Evolutionary conservation across 2,888 invertebrate genomes (phyloP).

Genomic region (Leptinotarsa rubiginosa): DNA sequence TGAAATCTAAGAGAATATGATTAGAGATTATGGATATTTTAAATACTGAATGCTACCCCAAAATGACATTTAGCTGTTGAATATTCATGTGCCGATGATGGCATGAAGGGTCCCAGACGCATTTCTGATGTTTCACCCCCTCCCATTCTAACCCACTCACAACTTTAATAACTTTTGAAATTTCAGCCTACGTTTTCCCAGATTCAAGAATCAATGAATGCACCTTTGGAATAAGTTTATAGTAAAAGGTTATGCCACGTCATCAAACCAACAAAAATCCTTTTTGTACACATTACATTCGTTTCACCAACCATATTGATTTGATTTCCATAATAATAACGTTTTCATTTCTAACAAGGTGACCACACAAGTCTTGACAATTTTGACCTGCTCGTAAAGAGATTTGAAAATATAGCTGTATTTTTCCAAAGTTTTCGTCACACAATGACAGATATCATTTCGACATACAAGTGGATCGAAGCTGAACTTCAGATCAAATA

Average conservation of each 20-base stretch:
- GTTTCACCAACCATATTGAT: neutral
- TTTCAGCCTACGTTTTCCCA: constrained; percentile 28
- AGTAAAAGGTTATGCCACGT: neutral
- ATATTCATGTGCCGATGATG: constrained; percentile 61
- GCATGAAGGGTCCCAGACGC: constrained; percentile 55
- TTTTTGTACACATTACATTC: neutral
- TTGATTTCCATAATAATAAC: too few relatives aligned
- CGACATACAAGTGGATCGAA: too few relatives aligned
- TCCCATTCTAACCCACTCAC: constrained; percentile 38
- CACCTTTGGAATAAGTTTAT: constrained; percentile 14
- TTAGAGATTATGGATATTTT: constrained; percentile 63
- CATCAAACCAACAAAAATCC: neutral
- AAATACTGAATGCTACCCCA: constrained; percentile 59
- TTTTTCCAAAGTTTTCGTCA: too few relatives aligned
- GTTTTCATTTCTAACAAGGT: too few relatives aligned
- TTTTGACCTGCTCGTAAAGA: too few relatives aligned
- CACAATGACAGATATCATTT: too few relatives aligned
- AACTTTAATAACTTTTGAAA: constrained; percentile 51
- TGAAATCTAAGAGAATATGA: constrained; percentile 60
- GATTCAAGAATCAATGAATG: constrained; percentile 13
- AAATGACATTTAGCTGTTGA: constrained; percentile 61
- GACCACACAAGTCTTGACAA: too few relatives aligned
- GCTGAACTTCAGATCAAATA: too few relatives aligned
- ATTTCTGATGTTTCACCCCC: constrained; percentile 51
- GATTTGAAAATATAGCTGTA: too few relatives aligned